These are phyloP conservation scores for Penaeus monodon DNA, from an alignment of 2,888 invertebrate species.

Conservation along the genomic window DNA sequence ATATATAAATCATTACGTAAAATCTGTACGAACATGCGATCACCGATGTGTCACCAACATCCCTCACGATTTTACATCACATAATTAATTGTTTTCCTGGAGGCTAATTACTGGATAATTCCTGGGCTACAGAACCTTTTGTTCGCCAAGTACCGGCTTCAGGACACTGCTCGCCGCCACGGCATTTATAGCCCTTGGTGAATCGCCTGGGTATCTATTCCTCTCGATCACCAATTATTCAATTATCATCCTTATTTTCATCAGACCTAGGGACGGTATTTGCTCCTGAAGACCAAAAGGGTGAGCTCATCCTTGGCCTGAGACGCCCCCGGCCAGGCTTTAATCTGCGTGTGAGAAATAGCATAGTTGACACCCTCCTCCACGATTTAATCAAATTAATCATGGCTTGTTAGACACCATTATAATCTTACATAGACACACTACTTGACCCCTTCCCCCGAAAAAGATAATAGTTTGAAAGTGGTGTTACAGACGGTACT, in stretches of 20 bases:
- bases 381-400: constrained; percentile 45
- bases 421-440: constrained; percentile 36
- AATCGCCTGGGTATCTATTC: too few species aligned
- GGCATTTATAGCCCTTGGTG: too few species aligned
- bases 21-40: too few species aligned
- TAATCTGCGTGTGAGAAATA: constrained; percentile 20
- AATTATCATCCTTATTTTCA: neutral
- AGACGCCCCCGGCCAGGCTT: neutral
- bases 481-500: too few species aligned
- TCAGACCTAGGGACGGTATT: neutral
- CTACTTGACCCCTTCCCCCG: neutral
- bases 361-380: constrained; percentile 40
- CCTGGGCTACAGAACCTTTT: neutral
- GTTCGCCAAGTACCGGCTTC: neutral
- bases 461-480: too few species aligned
- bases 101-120: neutral
- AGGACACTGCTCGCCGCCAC: too few species aligned
- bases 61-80: too few species aligned
- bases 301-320: neutral
- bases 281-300: neutral
- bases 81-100: neutral
- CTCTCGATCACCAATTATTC: too few species aligned
- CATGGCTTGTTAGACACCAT: constrained; percentile 41
- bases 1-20: too few species aligned
- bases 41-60: too few species aligned